Evolutionary conservation across 2,888 invertebrate genomes (phyloP).

Genomic region (Troides aeacus): DNA sequence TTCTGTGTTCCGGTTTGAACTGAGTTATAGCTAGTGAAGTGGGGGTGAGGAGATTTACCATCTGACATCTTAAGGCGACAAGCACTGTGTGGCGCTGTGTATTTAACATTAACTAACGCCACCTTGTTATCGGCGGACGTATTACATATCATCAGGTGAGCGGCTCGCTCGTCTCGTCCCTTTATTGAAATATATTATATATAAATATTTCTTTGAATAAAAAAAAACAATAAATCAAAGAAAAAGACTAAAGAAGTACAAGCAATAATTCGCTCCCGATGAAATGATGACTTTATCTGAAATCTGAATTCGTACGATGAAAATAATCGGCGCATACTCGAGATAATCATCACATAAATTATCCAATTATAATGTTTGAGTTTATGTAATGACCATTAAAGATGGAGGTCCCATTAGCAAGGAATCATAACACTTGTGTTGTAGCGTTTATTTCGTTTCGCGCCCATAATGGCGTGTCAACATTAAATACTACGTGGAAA

Average conservation of each 20-base stretch:
- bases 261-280: not conserved
- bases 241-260: not conserved
- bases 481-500: slow-evolving; percentile 44
- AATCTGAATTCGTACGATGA: slow-evolving; percentile 9
- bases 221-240: too few relatives aligned
- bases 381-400: slow-evolving; percentile 49
- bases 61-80: too few relatives aligned
- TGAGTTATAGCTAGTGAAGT: too few relatives aligned
- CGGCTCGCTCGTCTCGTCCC: too few relatives aligned
- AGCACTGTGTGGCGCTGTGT: too few relatives aligned
- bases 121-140: too few relatives aligned
- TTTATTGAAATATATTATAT: not conserved
- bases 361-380: slow-evolving; percentile 60
- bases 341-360: slow-evolving; percentile 62
- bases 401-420: slow-evolving; percentile 55
- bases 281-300: slow-evolving; percentile 16
- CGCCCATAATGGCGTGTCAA: slow-evolving; percentile 42
- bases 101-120: too few relatives aligned
- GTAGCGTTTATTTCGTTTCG: slow-evolving; percentile 19
- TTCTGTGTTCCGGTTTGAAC: too few relatives aligned
- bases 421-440: slow-evolving; percentile 46
- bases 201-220: not conserved
- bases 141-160: too few relatives aligned
- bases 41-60: too few relatives aligned
- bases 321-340: slow-evolving; percentile 42